Conservation (phyloP, 2,797 vertebrate genomes). For the Loriculus beryllinus region DNA sequence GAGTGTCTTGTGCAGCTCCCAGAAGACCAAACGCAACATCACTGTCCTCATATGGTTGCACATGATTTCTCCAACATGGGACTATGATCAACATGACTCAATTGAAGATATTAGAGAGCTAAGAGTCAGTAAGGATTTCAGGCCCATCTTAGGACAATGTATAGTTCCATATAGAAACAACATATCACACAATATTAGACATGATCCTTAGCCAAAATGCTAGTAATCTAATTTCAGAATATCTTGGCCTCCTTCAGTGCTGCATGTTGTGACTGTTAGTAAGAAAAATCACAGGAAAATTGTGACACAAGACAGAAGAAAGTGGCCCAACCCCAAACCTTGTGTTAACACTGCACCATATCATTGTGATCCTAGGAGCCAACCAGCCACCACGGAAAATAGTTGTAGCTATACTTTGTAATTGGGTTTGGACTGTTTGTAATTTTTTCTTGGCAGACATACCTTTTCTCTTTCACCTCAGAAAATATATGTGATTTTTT, state of each 20-base stretch:
- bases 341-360: background rate
- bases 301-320: background rate
- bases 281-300: background rate
- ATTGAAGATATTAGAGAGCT: background rate
- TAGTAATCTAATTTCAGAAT: background rate
- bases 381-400: background rate
- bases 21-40: background rate
- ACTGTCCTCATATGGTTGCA: background rate
- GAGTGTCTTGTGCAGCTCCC: background rate
- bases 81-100: background rate
- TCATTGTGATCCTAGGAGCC: background rate
- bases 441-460: background rate
- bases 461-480: background rate
- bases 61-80: background rate
- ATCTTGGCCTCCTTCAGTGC: background rate
- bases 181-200: background rate
- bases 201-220: background rate
- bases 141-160: background rate
- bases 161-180: background rate
- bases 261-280: background rate
- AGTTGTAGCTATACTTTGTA: background rate
- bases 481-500: background rate
- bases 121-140: background rate
- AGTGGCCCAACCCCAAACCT: background rate
- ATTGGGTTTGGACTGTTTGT: background rate